Base-by-base conservation (phyloP, 1,140 invertebrate genomes). In the Hypothenemus hampei region DNA sequence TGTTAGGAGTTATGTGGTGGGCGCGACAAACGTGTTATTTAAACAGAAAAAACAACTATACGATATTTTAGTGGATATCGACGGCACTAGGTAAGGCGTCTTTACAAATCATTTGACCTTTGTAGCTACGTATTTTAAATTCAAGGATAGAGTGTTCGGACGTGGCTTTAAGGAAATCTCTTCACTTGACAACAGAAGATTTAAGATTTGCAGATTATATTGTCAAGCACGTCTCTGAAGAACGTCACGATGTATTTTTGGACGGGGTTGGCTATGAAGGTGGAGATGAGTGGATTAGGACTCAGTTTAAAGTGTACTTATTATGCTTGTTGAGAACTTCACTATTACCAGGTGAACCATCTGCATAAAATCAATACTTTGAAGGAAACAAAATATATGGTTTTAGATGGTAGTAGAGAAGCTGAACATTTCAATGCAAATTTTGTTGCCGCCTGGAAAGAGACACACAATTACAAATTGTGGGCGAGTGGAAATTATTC, bases 21-120 rank as follows among this genome's bases (percentile, higher is more conserved):
- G 97, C 40, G 96, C 96, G 6, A 97, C 95, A 26, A 99, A 99
- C 80, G 85, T 97, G 13, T 75, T 99, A 5, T 99, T 98, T 68
- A 93, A 94, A 71, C 94, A 97, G 66, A 96, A 96, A 67, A 83
- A 86, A 53, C 88, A 96, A 66, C 72, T 97, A 4, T 89, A 92
- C 64, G 96, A 99, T 77, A 87, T 93, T 22, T 74, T 98, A 43
- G 81, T 99, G 8, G 94, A 96, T 74, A 85, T 96, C 68, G 89
- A 91, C 67, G 86, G 85, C 64, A 84, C 84, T 37, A 54, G 52
- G 52, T 54, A 46, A 24, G 23, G 6, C n/a, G n/a, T n/a, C n/a
- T n/a, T n/a, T n/a, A n/a, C n/a, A n/a, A n/a, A n/a, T n/a, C n/a
- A n/a, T n/a, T n/a, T n/a, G n/a, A n/a, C n/a, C n/a, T n/a, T n/a